Base-by-base conservation (phyloP, 2,113 vertebrate species). In the Syrmaticus mikado region DNA sequence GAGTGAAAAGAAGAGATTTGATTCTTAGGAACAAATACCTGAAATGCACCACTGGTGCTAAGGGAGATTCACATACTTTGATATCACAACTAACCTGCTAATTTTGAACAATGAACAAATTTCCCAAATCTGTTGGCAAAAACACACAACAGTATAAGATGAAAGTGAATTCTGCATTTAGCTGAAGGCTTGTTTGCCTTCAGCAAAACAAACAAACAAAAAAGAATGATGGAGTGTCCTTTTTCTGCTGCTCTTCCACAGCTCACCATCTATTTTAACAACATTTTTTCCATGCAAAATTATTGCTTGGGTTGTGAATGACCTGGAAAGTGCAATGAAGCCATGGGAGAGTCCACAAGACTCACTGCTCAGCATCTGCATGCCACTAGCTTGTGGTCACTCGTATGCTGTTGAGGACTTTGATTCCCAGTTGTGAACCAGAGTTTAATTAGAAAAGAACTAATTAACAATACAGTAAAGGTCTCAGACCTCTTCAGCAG, bases 401-500 rank as follows among this genome's bases (percentile, higher is more conserved):
- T 52, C 32, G 8, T 55, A 4, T 5, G 57, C 40, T 11, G 20
- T 18, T 52, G 28, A 6, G 10, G 78, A 13, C 36, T 70, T 41
- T 0, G 1, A 70, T 76, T 91, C 52, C 46, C 41, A 30, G 43
- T 8, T 60, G 55, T 58, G 40, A 85, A 73, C 71, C 28, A 71
- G 28, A 77, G 90, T 65, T 34, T 83, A 38, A 36, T 75, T 52
- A 80, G 75, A 40, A 77, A 78, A 83, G 30, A 81, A 25, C 41
- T 46, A 53, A 83, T 85, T 93, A 81, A 83, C 73, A 73, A 82
- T 87, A 41, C 70, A 77, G 41, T 64, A 78, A 88, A 93, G 65
- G 88, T 95, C 90, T 75, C 61, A 83, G 83, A 92, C 76, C 92
- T 96, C 46, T 90, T 74, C 72, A 83, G 64, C 72, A 64, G 17